Base-by-base conservation (phyloP, 2,113 vertebrate genomes). In the Ranitomeya variabilis region DNA sequence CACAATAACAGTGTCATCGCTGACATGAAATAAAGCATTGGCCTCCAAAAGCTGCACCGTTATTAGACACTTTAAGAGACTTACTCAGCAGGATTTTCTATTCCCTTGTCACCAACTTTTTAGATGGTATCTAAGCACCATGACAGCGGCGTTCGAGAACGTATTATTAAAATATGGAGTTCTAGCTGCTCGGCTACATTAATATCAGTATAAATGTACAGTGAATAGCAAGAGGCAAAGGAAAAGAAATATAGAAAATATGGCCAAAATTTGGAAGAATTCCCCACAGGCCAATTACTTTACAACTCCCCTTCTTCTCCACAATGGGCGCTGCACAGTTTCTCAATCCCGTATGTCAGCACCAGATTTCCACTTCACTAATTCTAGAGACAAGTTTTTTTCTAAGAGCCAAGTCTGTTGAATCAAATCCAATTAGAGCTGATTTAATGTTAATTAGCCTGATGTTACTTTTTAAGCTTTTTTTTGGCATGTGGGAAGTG, bases 361-460 rank as follows among this genome's bases (percentile, higher is more conserved):
- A 73, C 86, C 87, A 19, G n/a, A 73, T 87, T 92, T 91, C 73
- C 89, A 91, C 87, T 87, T 87, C 88, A 90, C 45, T 80, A 90
- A 90, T 87, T 90, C 78, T 86, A 89, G 82, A 82, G 88, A 92
- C 83, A 87, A 81, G 67, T 89, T 89, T 81, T 11, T 74, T 87
- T 16, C 88, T 89, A 10, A 54, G 86, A 88, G 89, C 86, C 64
- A 55, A 87, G 89, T 54, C 87, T 89, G 86, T 85, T 89, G 91
- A 93, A 91, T 91, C 26, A 0, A 73, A 91, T 91, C 91, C 92
- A 91, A 15, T 93, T 92, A 94, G 74, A 88, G 86, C 90, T 87
- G 90, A 83, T 93, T 86, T 88, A 91, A 93, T 92, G 91, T 89
- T 92, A 92, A 94, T 93, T 93, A 92, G 77, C 86, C 80, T 37